Conservation (phyloP, 2,888 invertebrate species). For the Lypha dubia region DNA sequence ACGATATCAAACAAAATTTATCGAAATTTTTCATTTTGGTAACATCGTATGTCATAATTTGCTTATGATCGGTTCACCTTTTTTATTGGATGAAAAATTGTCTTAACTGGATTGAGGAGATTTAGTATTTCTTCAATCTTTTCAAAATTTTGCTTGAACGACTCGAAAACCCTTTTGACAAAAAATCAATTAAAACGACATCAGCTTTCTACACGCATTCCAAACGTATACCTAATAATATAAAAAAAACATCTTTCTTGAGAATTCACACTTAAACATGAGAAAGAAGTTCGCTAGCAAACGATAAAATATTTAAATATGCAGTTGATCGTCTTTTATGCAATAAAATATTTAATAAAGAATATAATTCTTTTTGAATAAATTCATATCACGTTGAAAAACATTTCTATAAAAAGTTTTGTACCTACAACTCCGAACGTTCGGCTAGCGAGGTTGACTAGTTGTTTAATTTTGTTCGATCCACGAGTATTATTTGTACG, state of each 20-base stretch:
- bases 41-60: no score
- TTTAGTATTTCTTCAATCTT: no score
- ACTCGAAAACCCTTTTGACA: not conserved
- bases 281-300: not conserved
- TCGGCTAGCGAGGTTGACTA: constrained; percentile 3
- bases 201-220: not conserved
- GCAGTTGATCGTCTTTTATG: constrained; percentile 7
- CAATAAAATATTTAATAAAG: constrained; percentile 43
- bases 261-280: constrained; percentile 37
- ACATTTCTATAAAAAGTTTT: constrained; percentile 32
- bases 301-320: constrained; percentile 23
- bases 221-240: constrained; percentile 2
- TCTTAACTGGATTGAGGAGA: no score
- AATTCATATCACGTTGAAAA: constrained; percentile 43
- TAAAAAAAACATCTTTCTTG: constrained; percentile 6
- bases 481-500: no score
- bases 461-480: not conserved
- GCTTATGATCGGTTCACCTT: no score
- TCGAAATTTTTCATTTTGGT: no score
- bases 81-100: no score
- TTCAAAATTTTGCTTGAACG: not conserved
- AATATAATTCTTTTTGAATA: constrained; percentile 22
- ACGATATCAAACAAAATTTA: no score
- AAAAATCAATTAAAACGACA: not conserved
- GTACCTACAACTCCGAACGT: constrained; percentile 12